Percentiles rank a stretch among this genome's conserved stretches.
Conservation (phyloP, 2,888 invertebrate genomes). For the Alentia gelatinosa region DNA sequence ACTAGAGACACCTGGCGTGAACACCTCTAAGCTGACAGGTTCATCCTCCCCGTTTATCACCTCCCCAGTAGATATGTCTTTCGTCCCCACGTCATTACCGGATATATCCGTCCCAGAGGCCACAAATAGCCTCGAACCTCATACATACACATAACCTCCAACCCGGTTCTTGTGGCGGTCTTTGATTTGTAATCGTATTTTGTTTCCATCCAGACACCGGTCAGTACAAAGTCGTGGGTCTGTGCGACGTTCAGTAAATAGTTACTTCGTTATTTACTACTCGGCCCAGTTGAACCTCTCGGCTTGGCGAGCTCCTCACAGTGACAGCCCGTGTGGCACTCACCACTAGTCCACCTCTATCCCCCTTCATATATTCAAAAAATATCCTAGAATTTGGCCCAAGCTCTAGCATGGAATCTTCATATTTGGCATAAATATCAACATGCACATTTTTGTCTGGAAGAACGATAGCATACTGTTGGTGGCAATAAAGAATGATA, state of each 20-base stretch:
- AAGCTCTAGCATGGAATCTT: too few species aligned
- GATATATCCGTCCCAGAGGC: too few species aligned
- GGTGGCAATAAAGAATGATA: too few species aligned
- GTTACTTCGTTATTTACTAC: not conserved
- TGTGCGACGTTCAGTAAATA: not conserved
- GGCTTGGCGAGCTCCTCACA: not conserved
- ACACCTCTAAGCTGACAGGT: slow-evolving; percentile 5
- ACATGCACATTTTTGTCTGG: too few species aligned
- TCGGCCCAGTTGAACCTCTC: slow-evolving; percentile 30
- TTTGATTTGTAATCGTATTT: slow-evolving; percentile 4
- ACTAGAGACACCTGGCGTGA: not conserved
- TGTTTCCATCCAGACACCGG: not conserved
- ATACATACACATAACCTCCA: not conserved
- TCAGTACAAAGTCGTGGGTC: slow-evolving; percentile 6
- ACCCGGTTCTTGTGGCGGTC: not conserved
- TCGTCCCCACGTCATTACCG: too few species aligned
- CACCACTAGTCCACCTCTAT: not conserved
- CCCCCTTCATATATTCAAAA: not conserved
- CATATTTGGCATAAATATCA: too few species aligned
- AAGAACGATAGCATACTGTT: too few species aligned
- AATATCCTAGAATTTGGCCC: too few species aligned
- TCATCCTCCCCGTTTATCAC: not conserved
- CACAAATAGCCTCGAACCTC: not conserved
- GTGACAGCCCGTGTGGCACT: not conserved
- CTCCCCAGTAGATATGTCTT: not conserved